These are phyloP conservation scores for Parochlus steinenii DNA, from an alignment of 2,888 invertebrate species.

Conservation along the genomic window DNA sequence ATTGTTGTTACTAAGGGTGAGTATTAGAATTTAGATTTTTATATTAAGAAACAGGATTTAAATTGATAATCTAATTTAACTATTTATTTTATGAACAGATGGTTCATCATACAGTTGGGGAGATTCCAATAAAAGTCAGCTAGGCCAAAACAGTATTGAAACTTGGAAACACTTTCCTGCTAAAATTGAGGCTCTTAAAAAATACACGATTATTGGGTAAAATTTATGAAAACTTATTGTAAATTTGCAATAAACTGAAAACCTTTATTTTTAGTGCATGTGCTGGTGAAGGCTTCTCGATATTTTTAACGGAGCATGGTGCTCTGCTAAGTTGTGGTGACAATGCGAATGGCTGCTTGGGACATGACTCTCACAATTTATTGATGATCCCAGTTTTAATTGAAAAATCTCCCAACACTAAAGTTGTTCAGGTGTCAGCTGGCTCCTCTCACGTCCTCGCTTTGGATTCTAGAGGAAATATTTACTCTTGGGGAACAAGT, in stretches of 20 bases:
- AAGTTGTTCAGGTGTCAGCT: constrained; percentile 40
- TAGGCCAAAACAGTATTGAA: constrained; percentile 37
- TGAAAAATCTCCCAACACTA: constrained; percentile 35
- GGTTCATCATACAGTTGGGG: constrained; percentile 53
- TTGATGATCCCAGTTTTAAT: constrained; percentile 39
- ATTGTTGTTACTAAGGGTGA: constrained; percentile 38
- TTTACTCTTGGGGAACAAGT: constrained; percentile 51
- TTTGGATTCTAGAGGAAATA: constrained; percentile 39
- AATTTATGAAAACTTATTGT: constrained; percentile 9
- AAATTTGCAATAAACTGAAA: constrained; percentile 4
- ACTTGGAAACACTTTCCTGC: constrained; percentile 38
- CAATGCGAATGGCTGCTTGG: constrained; percentile 42
- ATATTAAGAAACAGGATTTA: constrained; percentile 9
- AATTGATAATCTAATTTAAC: constrained; percentile 12
- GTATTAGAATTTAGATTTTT: constrained; percentile 1
- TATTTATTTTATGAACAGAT: constrained; percentile 26
- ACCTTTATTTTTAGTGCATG: constrained; percentile 30
- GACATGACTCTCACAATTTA: constrained; percentile 41
- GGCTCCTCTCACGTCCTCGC: constrained; percentile 47
- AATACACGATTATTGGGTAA: constrained; percentile 39
- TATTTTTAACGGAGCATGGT: constrained; percentile 49
- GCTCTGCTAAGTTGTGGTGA: constrained; percentile 52
- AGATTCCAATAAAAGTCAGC: constrained; percentile 44
- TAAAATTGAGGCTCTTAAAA: constrained; percentile 40
- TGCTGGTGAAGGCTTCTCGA: constrained; percentile 47